These are phyloP conservation scores for Calliopsis andreniformis DNA, from an alignment of 1,140 invertebrate genomes.

Conservation along the genomic window DNA sequence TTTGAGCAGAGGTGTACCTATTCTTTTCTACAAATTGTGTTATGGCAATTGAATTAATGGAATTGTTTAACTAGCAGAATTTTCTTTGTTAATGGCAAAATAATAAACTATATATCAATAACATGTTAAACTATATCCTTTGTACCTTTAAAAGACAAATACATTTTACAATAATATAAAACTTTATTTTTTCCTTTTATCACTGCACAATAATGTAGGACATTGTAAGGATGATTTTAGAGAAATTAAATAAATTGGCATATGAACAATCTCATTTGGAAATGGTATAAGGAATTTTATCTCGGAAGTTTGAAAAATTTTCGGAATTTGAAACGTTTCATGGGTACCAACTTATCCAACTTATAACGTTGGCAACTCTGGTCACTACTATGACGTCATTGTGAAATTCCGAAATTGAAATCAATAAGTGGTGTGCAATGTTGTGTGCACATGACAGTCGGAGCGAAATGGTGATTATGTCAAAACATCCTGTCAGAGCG, in stretches of 20 bases:
- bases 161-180: constrained; percentile 17
- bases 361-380: constrained; percentile 34
- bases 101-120: neutral
- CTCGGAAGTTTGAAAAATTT: no score
- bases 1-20: no score
- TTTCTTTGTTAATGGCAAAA: no score
- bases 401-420: constrained; percentile 74
- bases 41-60: neutral
- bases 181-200: neutral
- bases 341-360: neutral
- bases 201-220: no score
- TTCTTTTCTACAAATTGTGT: neutral
- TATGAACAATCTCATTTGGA: no score
- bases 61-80: neutral
- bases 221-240: no score
- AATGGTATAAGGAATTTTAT: no score
- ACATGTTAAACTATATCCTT: neutral
- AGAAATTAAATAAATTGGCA: no score
- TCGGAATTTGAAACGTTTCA: neutral
- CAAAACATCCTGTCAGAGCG: constrained; percentile 68
- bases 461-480: constrained; percentile 75
- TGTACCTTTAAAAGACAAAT: neutral
- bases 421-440: constrained; percentile 77
- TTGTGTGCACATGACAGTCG: constrained; percentile 74
- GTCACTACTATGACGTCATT: constrained; percentile 70